These are phyloP conservation scores for Drosophila histrio DNA, from an alignment of 2,888 invertebrate genomes.

Conservation along the genomic window DNA sequence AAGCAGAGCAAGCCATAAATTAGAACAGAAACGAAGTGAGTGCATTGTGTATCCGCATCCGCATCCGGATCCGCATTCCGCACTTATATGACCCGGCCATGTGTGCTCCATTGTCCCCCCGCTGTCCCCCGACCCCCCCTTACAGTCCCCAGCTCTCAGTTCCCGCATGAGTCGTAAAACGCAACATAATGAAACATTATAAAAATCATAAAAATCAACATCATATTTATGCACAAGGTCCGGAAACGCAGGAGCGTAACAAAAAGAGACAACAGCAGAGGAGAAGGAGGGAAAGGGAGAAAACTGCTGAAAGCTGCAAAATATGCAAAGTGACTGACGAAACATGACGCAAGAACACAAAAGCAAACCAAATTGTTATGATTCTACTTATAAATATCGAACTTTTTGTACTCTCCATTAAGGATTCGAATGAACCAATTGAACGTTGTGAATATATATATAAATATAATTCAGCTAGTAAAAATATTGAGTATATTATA, in stretches of 20 bases:
- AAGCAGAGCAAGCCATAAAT: slow-evolving; percentile 63
- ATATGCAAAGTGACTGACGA: slow-evolving; percentile 50
- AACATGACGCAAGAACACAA: slow-evolving; percentile 8
- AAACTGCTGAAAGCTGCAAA: slow-evolving; percentile 44
- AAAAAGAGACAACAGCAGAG: slow-evolving; percentile 12
- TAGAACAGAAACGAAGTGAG: slow-evolving; percentile 70
- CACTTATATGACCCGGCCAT: slow-evolving; percentile 45
- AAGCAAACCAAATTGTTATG: slow-evolving; percentile 7
- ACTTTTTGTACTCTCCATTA: slow-evolving; percentile 1
- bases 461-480: not conserved
- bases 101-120: slow-evolving; percentile 9
- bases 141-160: slow-evolving; percentile 8
- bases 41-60: slow-evolving; percentile 54
- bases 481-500: not conserved
- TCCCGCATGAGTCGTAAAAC: slow-evolving; percentile 76
- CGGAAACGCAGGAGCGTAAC: slow-evolving; percentile 26
- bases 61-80: slow-evolving; percentile 23
- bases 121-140: not conserved
- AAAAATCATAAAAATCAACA: slow-evolving; percentile 80
- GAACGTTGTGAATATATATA: not conserved
- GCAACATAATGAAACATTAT: slow-evolving; percentile 79
- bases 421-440: not conserved
- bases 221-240: slow-evolving; percentile 73
- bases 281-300: not conserved
- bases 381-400: slow-evolving; percentile 13